Conservation (phyloP, 2,797 vertebrate genomes). For the Decapterus maruadsi region DNA sequence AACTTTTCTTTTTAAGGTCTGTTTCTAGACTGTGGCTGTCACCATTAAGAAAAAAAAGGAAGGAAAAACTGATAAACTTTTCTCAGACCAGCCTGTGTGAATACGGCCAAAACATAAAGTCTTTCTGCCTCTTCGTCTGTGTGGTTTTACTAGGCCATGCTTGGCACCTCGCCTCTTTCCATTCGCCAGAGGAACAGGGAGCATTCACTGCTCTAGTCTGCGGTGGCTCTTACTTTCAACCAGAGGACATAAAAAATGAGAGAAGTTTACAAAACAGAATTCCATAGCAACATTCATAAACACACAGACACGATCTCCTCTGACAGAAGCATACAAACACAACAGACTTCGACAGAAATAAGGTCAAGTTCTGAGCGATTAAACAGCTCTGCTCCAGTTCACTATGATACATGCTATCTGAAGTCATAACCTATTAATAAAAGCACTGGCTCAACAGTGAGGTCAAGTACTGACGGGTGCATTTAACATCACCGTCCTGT, state of each 20-base stretch:
- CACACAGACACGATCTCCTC: background rate
- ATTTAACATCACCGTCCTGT: conserved; percentile 47
- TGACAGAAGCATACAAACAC: conserved; percentile 24
- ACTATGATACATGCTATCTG: background rate
- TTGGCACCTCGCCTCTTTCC: conserved; percentile 72
- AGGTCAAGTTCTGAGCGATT: conserved; percentile 24
- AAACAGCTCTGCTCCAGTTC: background rate
- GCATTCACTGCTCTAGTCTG: conserved; percentile 50
- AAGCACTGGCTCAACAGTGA: conserved; percentile 4
- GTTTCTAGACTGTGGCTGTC: conserved; percentile 1
- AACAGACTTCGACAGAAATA: background rate
- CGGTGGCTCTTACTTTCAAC: conserved; percentile 62
- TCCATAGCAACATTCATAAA: conserved; percentile 63
- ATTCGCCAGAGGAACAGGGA: conserved; percentile 59
- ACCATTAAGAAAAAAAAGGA: conserved; percentile 7
- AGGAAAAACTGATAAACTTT: conserved; percentile 11
- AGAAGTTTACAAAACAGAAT: conserved; percentile 59
- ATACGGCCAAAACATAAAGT: conserved; percentile 37
- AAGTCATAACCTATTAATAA: background rate
- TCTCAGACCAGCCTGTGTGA: conserved; percentile 23
- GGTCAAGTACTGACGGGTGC: conserved; percentile 8
- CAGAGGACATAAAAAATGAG: conserved; percentile 37
- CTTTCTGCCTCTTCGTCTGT: conserved; percentile 44
- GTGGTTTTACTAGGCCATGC: conserved; percentile 70
- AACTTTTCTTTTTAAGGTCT: conserved; percentile 15